These are phyloP conservation scores for Euproctis similis DNA, from an alignment of 2,888 invertebrate species.

Conservation along the genomic window DNA sequence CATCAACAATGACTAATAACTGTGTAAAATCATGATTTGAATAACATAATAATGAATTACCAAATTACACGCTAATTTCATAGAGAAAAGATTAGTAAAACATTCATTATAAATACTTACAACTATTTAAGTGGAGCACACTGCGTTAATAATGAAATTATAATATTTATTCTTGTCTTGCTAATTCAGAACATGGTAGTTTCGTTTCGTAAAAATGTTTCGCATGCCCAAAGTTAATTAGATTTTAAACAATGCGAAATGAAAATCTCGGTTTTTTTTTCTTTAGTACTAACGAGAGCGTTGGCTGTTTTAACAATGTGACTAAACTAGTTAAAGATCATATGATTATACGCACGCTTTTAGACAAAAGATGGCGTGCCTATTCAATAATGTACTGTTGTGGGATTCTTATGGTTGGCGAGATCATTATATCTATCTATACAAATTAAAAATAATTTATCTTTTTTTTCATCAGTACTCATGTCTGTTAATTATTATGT, in stretches of 20 bases:
- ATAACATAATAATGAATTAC: too few species aligned
- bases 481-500: too few species aligned
- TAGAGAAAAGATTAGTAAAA: too few species aligned
- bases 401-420: too few species aligned
- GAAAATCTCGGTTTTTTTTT: slow-evolving; percentile 23
- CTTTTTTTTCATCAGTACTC: too few species aligned
- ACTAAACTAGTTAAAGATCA: slow-evolving; percentile 34
- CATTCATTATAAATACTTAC: background rate
- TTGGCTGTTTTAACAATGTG: slow-evolving; percentile 38
- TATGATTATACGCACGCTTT: slow-evolving; percentile 39
- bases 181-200: slow-evolving; percentile 3
- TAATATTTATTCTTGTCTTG: background rate
- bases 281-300: slow-evolving; percentile 35
- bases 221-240: slow-evolving; percentile 17
- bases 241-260: slow-evolving; percentile 22
- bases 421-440: too few species aligned
- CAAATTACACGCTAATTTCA: too few species aligned
- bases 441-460: too few species aligned
- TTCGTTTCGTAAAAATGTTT: slow-evolving; percentile 10
- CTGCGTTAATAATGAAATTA: slow-evolving; percentile 1
- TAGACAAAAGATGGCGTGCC: slow-evolving; percentile 30
- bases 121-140: background rate
- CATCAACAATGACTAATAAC: too few species aligned
- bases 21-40: too few species aligned
- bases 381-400: too few species aligned